phyloP scores from a whole-genome alignment of 92 coral and sea anemone genomes.

The Chrysogorgia sp. region DNA sequence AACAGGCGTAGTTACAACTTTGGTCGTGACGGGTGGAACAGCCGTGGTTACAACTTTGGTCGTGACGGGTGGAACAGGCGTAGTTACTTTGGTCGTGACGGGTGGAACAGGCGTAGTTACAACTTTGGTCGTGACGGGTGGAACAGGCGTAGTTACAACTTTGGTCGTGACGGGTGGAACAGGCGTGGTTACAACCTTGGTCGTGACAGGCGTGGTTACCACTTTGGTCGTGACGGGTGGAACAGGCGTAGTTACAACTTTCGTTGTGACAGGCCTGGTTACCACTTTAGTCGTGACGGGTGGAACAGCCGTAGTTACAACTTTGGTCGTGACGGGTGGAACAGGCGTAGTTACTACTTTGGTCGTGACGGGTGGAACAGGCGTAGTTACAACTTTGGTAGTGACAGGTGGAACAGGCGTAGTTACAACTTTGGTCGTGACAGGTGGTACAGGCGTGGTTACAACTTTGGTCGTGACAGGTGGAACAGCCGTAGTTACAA shows the following conservation, averaged over 20 bases:
- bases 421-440: not conserved
- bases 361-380: not conserved
- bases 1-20: not conserved
- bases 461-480: not conserved
- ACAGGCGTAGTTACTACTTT: not conserved
- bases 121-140: too few species aligned
- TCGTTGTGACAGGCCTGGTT: not conserved
- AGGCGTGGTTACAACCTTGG: not conserved
- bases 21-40: not conserved
- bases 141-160: too few species aligned
- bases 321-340: not conserved
- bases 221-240: not conserved
- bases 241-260: not conserved
- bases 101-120: too few species aligned
- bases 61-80: too few species aligned
- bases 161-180: not conserved
- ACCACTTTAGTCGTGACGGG: not conserved
- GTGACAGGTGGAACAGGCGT: not conserved
- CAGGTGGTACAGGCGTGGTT: not conserved
- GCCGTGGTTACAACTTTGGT: not conserved
- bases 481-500: not conserved
- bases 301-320: not conserved
- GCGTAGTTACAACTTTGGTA: not conserved
- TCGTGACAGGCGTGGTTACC: not conserved
- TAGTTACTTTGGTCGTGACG: too few species aligned